Base-by-base conservation (phyloP, 2,797 vertebrate species). In the Poeciliopsis gracilis region DNA sequence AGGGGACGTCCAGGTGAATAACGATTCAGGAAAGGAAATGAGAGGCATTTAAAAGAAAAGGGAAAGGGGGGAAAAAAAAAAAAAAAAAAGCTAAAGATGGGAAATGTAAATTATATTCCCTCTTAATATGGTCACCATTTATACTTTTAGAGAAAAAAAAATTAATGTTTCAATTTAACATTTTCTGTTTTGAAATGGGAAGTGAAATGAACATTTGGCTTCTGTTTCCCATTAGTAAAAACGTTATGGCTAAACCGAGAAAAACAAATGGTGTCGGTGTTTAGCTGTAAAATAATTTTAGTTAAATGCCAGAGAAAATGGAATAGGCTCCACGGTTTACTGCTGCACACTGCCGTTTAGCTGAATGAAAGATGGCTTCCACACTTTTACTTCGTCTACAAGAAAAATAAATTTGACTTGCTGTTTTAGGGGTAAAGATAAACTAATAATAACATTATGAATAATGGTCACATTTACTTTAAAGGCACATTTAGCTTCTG, bases 1-100 rank as follows among this genome's bases (percentile, higher is more conserved):
- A 15, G 15, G 33, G 18, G 45, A 43, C 25, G 12, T 43, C 67
- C 51, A 90, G 91, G 89, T 92, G 79, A 69, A 91, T 89, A 92
- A 87, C 88, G 72, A 75, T 45, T 80, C 83, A 82, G 77, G 3
- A 89, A 41, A 79, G 84, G 82, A 87, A 92, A 80, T 75, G 38
- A 63, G 74, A 85, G 69, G 79, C 72, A 79, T 86, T 82, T 79
- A 79, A 84, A 86, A 79, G 66, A 59, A 49, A 41, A 45, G n/a
- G 36, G 59, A 28, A 10, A 1, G 72, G 83, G 87, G 88, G 7
- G 28, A 83, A 81, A 15, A 70, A n/a, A n/a, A n/a, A n/a, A 43
- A 84, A 82, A 15, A 70, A 43, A 9, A n/a, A 16, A 25, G 49
- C 13, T n/a, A 13, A 61, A 61, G 12, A 61, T 20, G 41, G 63